Evolutionary conservation across 2,888 invertebrate genomes (phyloP).

Genomic region (Lycia hirtaria): DNA sequence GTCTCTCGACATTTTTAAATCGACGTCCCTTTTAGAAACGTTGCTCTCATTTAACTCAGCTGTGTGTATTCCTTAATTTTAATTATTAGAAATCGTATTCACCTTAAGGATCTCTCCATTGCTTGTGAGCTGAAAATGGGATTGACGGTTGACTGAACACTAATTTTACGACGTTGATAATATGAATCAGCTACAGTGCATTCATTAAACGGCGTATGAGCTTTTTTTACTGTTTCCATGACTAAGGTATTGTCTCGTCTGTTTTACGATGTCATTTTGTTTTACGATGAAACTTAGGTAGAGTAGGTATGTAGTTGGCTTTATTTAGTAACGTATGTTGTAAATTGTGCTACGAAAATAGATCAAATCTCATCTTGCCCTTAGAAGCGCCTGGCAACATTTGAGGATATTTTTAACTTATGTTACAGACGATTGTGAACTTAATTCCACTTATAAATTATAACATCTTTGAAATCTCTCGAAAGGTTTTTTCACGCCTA

Average conservation of each 20-base stretch:
- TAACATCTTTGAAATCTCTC: not conserved
- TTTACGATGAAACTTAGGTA: conserved; percentile 14
- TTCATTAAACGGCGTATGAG: conserved; percentile 62
- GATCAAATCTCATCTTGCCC: conserved; percentile 9
- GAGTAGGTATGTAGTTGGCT: conserved; percentile 26
- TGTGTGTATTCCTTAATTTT: conserved; percentile 17
- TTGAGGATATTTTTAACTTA: conserved; percentile 1
- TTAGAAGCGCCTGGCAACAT: not conserved
- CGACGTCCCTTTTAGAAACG: conserved; percentile 11
- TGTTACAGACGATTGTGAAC: not conserved
- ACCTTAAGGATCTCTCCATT: conserved; percentile 46
- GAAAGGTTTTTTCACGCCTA: no score
- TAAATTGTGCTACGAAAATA: conserved; percentile 40
- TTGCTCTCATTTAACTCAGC: conserved; percentile 18
- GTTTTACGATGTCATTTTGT: conserved; percentile 36
- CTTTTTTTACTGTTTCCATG: conserved; percentile 54
- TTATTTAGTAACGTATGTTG: conserved; percentile 23
- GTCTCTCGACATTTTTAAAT: conserved; percentile 16
- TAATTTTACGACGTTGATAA: conserved; percentile 66
- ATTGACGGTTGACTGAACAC: conserved; percentile 60
- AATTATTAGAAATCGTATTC: conserved; percentile 35
- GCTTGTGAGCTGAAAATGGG: conserved; percentile 51
- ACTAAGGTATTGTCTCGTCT: conserved; percentile 52
- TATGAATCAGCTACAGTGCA: conserved; percentile 68
- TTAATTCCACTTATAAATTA: not conserved